A percentile compares a stretch with the other conserved stretches of the same genome.
phyloP scores from a whole-genome alignment of 2,797 vertebrate genomes.

The Limnodromus scolopaceus region DNA sequence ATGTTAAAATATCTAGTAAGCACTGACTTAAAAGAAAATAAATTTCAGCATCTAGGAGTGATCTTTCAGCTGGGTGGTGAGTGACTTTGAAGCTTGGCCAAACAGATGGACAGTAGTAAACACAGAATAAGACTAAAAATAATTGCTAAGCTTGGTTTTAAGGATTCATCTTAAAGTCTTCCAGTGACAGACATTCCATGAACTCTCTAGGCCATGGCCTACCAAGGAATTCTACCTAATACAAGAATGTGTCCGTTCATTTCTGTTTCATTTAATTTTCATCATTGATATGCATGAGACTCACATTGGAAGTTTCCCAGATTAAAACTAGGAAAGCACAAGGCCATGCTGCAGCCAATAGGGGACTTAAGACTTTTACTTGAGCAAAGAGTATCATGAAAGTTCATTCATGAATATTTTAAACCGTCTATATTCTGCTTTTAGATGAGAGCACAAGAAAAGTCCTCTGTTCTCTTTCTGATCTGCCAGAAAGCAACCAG shows the following conservation, averaged over 20 bases:
- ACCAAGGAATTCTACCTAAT: background rate
- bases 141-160: background rate
- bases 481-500: background rate
- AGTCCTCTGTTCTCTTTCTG: background rate
- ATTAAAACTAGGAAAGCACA: background rate
- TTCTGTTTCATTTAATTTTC: background rate
- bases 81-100: background rate
- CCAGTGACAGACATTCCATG: background rate
- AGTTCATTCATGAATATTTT: background rate
- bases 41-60: background rate
- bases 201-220: background rate
- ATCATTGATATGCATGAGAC: background rate
- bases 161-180: background rate
- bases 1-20: background rate
- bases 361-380: too few relatives aligned
- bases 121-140: background rate
- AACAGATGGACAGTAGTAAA: background rate
- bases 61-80: background rate
- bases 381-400: background rate
- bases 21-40: background rate
- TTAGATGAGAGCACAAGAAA: background rate
- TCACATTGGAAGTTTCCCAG: background rate
- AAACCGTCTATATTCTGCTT: background rate
- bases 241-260: rapidly evolving
- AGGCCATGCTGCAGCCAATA: background rate